phyloP scores from a whole-genome alignment of 2,113 vertebrate genomes.

The Gallinago paraguaiae region DNA sequence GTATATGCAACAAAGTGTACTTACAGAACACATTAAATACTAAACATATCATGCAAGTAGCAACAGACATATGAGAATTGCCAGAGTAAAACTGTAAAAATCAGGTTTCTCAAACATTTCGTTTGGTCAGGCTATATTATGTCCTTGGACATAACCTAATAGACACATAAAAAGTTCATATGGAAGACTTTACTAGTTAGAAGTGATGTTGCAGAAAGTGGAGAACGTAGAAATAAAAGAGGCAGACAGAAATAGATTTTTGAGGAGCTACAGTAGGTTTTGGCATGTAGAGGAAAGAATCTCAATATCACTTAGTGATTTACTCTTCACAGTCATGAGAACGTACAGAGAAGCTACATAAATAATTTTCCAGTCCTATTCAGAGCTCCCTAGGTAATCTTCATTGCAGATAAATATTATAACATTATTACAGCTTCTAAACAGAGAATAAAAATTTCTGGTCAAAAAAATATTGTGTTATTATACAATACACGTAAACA shows the following conservation, averaged over 20 bases:
- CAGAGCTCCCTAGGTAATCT: not conserved
- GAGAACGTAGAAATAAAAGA: not conserved
- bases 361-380: not conserved
- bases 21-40: not conserved
- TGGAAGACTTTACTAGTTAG: not conserved
- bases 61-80: not conserved
- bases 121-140: not conserved
- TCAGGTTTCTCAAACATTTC: not conserved
- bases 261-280: not conserved
- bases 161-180: not conserved
- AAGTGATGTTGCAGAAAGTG: not conserved
- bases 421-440: not conserved
- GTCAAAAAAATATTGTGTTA: not conserved
- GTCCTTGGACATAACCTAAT: not conserved
- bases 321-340: not conserved
- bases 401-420: not conserved
- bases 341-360: not conserved
- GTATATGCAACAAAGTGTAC: not conserved
- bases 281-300: not conserved
- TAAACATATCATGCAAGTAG: not conserved
- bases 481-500: not conserved
- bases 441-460: not conserved
- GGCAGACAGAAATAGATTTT: not conserved
- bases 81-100: not conserved
- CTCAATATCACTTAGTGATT: not conserved